A percentile compares a stretch with the other conserved stretches of the same genome.
These are phyloP conservation scores for Psilopsiagon aurifrons DNA, from an alignment of 2,113 vertebrate species.

Conservation along the genomic window DNA sequence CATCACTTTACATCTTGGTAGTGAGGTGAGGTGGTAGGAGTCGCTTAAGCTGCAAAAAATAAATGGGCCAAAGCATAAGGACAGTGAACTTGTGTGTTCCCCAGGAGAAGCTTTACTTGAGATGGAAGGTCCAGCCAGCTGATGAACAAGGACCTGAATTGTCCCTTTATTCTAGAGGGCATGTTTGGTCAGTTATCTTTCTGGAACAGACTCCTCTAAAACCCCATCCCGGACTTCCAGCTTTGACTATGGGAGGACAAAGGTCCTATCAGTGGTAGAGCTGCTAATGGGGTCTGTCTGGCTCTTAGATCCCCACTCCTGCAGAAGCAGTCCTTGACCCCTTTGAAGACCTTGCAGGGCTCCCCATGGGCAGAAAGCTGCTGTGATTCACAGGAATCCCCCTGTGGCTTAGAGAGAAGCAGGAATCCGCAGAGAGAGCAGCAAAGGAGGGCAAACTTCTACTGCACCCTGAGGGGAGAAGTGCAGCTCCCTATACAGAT, in stretches of 20 bases:
- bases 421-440: neutral
- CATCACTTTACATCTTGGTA: neutral
- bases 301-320: neutral
- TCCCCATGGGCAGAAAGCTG: neutral
- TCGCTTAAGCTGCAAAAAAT: neutral
- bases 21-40: neutral
- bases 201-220: neutral
- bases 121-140: neutral
- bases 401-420: neutral
- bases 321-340: neutral
- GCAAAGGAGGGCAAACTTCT: neutral
- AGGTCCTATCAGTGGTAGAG: neutral
- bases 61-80: neutral
- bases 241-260: neutral
- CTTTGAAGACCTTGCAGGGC: neutral
- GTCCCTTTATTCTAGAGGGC: neutral
- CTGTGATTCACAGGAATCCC: neutral
- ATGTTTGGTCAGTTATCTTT: neutral
- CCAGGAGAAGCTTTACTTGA: neutral
- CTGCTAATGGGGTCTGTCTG: neutral
- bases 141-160: neutral
- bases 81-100: accelerated
- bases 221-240: neutral
- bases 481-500: neutral
- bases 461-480: neutral